A percentile compares a stretch with the other conserved stretches of the same genome.
Conservation (phyloP, 2,888 invertebrate species). For the Bembecia ichneumoniformis region DNA sequence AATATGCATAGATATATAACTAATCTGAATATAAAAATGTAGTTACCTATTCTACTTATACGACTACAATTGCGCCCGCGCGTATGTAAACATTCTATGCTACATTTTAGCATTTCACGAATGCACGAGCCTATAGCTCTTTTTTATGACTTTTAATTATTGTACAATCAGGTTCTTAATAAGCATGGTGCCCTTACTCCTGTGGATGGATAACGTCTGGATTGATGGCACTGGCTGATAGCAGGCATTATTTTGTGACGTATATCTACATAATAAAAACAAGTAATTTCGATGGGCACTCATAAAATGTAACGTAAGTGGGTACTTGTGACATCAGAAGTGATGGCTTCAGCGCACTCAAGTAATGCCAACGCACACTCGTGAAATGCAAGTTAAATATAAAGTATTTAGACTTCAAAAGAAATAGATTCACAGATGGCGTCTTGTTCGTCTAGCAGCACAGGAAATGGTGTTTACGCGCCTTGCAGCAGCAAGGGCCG, state of each 20-base stretch:
- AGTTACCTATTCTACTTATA: background rate
- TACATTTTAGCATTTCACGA: background rate
- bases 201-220: no score
- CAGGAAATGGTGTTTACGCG: conserved; percentile 8
- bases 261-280: no score
- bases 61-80: background rate
- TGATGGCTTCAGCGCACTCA: no score
- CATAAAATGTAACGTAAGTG: background rate
- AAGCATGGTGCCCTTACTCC: no score
- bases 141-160: no score
- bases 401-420: conserved; percentile 4
- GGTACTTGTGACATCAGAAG: no score
- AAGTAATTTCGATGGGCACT: background rate
- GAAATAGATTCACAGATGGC: conserved; percentile 31
- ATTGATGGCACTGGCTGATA: no score
- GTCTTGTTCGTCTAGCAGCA: conserved; percentile 24
- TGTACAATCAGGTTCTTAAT: no score
- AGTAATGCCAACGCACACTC: conserved; percentile 2
- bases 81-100: background rate
- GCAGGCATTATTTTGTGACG: no score
- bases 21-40: no score
- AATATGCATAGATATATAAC: background rate
- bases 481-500: conserved; percentile 33
- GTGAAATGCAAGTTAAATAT: conserved; percentile 2
- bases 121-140: background rate